These are phyloP conservation scores for Ianthella basta DNA, from an alignment of 37 sponge, comb jelly and placozoan genomes.

Conservation along the genomic window DNA sequence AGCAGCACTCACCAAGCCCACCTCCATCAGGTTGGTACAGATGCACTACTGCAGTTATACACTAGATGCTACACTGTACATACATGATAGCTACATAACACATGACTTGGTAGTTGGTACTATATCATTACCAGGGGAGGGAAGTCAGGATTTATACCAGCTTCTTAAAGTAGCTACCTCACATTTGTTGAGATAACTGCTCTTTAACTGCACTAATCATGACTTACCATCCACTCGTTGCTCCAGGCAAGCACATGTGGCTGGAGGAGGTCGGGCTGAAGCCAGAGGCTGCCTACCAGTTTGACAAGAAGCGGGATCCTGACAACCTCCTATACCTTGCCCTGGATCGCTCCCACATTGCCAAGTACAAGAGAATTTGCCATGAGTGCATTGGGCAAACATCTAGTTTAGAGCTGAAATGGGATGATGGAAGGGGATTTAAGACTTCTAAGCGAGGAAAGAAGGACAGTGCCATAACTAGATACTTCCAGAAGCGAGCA, in stretches of 20 bases:
- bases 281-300: slow-evolving; percentile 54
- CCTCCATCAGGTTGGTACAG: too few relatives aligned
- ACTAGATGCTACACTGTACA: not conserved
- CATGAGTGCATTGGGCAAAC: not conserved
- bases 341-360: slow-evolving; percentile 75
- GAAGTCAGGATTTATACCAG: too few relatives aligned
- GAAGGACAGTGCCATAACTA: not conserved
- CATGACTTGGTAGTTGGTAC: too few relatives aligned
- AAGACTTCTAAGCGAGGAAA: not conserved
- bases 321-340: slow-evolving; percentile 61
- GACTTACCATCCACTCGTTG: not conserved
- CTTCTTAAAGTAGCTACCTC: not conserved
- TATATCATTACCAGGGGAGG: too few relatives aligned
- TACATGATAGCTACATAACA: not conserved
- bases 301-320: slow-evolving; percentile 63
- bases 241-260: slow-evolving; percentile 48
- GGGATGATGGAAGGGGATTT: slow-evolving; percentile 9
- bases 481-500: not conserved
- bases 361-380: slow-evolving; percentile 50
- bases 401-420: not conserved
- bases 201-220: not conserved
- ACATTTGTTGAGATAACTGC: not conserved
- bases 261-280: slow-evolving; percentile 61
- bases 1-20: too few relatives aligned
- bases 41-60: too few relatives aligned